A percentile compares a stretch with the other conserved stretches of the same genome.
These are phyloP conservation scores for Zootoca vivipara DNA, from an alignment of 2,113 vertebrate genomes.

Conservation along the genomic window DNA sequence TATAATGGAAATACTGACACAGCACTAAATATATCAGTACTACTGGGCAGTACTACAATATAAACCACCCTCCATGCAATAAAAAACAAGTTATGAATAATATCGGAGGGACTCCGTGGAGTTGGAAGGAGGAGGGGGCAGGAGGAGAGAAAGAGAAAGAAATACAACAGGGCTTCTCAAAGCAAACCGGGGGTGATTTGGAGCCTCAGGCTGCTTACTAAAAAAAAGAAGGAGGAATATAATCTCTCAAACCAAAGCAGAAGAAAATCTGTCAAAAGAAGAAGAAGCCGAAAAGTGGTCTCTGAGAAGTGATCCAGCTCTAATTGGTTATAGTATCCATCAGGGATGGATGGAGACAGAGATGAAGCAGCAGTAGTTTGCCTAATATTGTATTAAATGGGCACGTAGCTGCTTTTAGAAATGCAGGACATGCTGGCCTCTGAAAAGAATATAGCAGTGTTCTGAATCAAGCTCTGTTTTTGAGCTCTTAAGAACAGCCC, in stretches of 20 bases:
- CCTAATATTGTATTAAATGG: neutral
- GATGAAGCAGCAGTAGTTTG: neutral
- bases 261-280: neutral
- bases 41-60: neutral
- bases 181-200: neutral
- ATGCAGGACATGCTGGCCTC: neutral
- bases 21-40: constrained; percentile 11
- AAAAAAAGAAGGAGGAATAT: neutral
- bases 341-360: neutral
- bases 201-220: neutral
- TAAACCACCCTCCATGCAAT: neutral
- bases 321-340: neutral
- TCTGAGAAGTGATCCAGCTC: neutral
- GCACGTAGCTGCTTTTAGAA: rapidly evolving
- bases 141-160: neutral
- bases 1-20: constrained; percentile 27
- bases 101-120: neutral
- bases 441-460: neutral
- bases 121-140: neutral
- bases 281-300: neutral
- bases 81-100: neutral
- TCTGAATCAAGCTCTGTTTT: neutral
- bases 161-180: neutral
- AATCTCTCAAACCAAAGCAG: neutral
- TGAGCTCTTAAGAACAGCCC: neutral